Evolutionary conservation across 2,888 invertebrate species (phyloP).

Genomic region (Trachelus tabidus): DNA sequence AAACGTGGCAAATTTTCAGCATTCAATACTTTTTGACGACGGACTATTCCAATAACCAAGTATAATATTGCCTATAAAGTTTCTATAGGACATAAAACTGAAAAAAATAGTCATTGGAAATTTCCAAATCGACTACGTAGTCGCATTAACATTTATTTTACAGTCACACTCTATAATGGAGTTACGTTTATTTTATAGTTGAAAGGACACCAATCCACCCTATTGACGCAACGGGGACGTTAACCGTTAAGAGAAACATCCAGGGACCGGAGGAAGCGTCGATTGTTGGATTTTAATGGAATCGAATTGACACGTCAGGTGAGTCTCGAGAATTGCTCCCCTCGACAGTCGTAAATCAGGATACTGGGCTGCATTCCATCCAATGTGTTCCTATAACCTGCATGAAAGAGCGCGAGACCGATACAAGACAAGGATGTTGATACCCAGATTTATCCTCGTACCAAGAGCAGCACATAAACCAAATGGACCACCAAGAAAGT

Average conservation of each 20-base stretch:
- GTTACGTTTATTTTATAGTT: constrained; percentile 33
- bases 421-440: background rate
- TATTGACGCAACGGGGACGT: constrained; percentile 4
- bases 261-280: background rate
- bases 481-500: background rate
- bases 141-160: constrained; percentile 24
- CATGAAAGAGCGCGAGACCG: background rate
- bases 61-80: too few relatives aligned
- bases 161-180: constrained; percentile 30
- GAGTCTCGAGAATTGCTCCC: background rate
- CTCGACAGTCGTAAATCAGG: background rate
- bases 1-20: too few relatives aligned
- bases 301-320: constrained; percentile 1
- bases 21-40: too few relatives aligned
- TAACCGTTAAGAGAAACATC: constrained; percentile 7
- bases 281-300: background rate
- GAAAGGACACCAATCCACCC: background rate
- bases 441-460: background rate
- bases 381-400: too few relatives aligned
- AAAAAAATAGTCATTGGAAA: too few relatives aligned
- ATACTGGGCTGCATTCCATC: background rate
- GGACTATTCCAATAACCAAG: too few relatives aligned
- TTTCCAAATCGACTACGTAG: too few relatives aligned
- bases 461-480: background rate
- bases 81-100: too few relatives aligned